A percentile compares a stretch with the other conserved stretches of the same genome.
phyloP scores from a whole-genome alignment of 1,140 invertebrate genomes.

The Steinernema feltiae region DNA sequence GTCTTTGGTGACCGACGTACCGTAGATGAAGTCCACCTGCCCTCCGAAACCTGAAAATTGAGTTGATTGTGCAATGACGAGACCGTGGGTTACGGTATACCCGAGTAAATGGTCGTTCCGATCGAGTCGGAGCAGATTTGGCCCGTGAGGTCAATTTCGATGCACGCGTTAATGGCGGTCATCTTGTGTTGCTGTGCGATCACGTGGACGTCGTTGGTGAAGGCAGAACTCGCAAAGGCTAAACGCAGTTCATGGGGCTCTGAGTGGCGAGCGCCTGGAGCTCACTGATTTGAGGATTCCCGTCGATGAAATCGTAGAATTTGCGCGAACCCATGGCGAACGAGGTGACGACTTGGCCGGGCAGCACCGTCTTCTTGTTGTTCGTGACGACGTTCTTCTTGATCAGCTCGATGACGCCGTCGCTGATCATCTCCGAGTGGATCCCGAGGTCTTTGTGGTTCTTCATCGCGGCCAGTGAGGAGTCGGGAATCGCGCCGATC shows the following conservation, averaged over 20 bases:
- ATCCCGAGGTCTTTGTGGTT: slow-evolving; percentile 84
- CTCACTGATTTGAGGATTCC: slow-evolving; percentile 65
- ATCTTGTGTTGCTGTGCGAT: slow-evolving; percentile 78
- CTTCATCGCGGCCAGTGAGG: slow-evolving; percentile 70
- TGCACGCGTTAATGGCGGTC: slow-evolving; percentile 92
- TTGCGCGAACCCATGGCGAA: slow-evolving; percentile 78
- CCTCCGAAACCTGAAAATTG: slow-evolving; percentile 68
- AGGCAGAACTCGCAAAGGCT: slow-evolving; percentile 66
- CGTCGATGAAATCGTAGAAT: slow-evolving; percentile 82
- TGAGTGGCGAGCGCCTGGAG: background rate
- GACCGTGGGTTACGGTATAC: slow-evolving; percentile 59
- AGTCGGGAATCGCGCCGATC: slow-evolving; percentile 84
- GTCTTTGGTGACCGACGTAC: slow-evolving; percentile 80
- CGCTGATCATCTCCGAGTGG: slow-evolving; percentile 73
- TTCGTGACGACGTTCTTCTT: slow-evolving; percentile 77
- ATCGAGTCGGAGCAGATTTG: slow-evolving; percentile 79
- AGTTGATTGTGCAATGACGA: background rate
- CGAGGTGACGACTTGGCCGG: slow-evolving; percentile 77
- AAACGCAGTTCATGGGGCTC: background rate
- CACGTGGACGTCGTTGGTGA: slow-evolving; percentile 68
- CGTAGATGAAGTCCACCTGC: slow-evolving; percentile 89
- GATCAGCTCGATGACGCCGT: slow-evolving; percentile 78
- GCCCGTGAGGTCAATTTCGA: slow-evolving; percentile 90
- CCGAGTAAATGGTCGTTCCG: slow-evolving; percentile 82
- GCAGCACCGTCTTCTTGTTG: slow-evolving; percentile 71